phyloP scores from a whole-genome alignment of 2,888 invertebrate genomes.

The Diarsia dahlii region DNA sequence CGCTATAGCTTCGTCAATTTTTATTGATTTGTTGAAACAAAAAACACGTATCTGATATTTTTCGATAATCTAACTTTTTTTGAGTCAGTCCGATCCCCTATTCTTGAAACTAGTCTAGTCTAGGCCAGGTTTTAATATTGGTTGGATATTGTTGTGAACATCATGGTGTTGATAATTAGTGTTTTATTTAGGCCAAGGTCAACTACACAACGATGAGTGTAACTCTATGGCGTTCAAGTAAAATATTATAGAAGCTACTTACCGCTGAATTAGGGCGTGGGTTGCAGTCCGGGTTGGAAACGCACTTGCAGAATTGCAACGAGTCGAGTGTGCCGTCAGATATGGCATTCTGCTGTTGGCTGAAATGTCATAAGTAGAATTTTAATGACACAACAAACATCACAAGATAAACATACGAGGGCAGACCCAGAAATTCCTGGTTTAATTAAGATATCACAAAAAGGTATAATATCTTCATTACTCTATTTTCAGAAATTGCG shows the following conservation, averaged over 20 bases:
- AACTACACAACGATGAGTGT: not conserved
- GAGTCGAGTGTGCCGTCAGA: slow-evolving; percentile 81
- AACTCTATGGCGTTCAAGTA: not conserved
- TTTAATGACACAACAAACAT: not conserved
- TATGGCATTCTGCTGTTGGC: slow-evolving; percentile 37
- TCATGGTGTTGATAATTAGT: not conserved
- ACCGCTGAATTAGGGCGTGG: slow-evolving; percentile 75
- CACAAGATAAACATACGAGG: not conserved
- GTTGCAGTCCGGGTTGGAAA: slow-evolving; percentile 76
- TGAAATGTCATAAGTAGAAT: slow-evolving; percentile 6
- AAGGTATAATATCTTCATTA: not conserved
- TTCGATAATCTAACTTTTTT: no score
- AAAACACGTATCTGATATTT: no score
- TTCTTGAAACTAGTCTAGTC: no score
- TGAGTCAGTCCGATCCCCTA: no score
- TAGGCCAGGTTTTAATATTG: no score
- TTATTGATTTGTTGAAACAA: no score
- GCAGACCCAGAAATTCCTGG: not conserved
- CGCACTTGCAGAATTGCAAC: slow-evolving; percentile 82
- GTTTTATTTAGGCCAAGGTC: not conserved
- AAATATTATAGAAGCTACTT: not conserved
- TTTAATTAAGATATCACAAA: not conserved
- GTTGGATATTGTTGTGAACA: no score
- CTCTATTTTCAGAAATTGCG: no score
- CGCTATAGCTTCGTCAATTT: no score